phyloP scores from a whole-genome alignment of 2,113 vertebrate genomes.

The Ia io region DNA sequence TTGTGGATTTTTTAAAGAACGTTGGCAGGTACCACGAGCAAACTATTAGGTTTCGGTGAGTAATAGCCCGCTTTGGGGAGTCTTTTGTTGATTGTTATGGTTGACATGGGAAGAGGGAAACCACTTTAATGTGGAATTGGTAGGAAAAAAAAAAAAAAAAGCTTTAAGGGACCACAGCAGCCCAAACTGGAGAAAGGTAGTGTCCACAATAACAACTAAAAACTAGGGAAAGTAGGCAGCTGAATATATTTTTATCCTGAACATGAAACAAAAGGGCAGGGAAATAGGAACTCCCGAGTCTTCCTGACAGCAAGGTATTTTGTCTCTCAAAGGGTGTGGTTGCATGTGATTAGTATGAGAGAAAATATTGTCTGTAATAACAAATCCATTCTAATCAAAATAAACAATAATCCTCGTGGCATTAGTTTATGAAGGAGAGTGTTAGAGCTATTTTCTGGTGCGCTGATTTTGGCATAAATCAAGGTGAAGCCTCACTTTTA shows the following conservation, averaged over 20 bases:
- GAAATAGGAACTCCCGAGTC: background rate
- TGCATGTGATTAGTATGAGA: background rate
- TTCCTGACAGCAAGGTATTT: background rate
- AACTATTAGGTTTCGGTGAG: background rate
- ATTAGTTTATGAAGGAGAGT: background rate
- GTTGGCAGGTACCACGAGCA: background rate
- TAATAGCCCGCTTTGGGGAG: background rate
- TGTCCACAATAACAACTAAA: background rate
- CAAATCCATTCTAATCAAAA: constrained; percentile 50
- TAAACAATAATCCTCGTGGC: constrained; percentile 12
- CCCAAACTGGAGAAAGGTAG: background rate
- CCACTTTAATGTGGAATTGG: background rate
- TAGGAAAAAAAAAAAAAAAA: background rate
- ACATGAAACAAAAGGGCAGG: background rate
- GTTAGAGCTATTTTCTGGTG: background rate
- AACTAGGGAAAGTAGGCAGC: background rate
- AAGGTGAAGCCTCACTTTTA: background rate
- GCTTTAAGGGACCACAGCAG: background rate
- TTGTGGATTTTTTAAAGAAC: background rate
- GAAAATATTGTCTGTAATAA: constrained; percentile 49
- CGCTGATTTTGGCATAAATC: constrained; percentile 38
- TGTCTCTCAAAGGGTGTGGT: background rate
- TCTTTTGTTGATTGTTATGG: background rate
- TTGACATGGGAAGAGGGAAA: background rate
- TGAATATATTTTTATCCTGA: background rate